phyloP scores from a whole-genome alignment of 2,797 vertebrate species.

The Bucorvus abyssinicus region DNA sequence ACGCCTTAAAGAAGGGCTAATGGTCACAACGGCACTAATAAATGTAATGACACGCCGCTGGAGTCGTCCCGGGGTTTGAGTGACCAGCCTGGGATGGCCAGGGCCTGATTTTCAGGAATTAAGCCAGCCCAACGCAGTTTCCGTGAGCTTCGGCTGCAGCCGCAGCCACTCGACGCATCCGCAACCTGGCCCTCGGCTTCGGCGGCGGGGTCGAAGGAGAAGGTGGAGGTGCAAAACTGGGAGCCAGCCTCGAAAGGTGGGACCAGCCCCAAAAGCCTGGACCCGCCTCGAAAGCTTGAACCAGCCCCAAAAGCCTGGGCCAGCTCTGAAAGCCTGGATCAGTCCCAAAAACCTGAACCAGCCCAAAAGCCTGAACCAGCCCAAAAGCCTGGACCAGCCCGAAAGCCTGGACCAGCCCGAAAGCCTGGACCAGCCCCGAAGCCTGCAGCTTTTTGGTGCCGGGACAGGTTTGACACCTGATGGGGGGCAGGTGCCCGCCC shows the following conservation, averaged over 20 bases:
- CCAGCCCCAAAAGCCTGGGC: background rate
- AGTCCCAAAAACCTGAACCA: too few species aligned
- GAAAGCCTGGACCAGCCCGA: background rate
- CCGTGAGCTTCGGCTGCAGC: background rate
- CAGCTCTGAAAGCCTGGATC: background rate
- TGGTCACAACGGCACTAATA: background rate
- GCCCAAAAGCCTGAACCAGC: too few species aligned
- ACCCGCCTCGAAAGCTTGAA: background rate
- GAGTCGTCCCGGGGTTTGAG: background rate
- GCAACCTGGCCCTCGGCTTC: background rate
- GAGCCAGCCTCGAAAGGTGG: background rate
- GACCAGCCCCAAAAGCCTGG: too few species aligned
- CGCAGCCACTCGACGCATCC: rapidly evolving
- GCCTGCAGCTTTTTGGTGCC: rapidly evolving
- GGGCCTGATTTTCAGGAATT: background rate
- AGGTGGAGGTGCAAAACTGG: rapidly evolving
- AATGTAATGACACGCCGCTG: background rate
- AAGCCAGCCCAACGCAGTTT: background rate
- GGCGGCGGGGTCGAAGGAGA: too few species aligned
- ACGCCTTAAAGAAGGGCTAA: constrained; percentile 1
- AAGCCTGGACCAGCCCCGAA: background rate
- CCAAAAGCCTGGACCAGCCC: too few species aligned
- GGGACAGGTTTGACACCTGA: rapidly evolving
- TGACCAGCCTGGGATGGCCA: background rate
- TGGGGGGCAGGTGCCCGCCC: background rate